A percentile compares a stretch with the other conserved stretches of the same genome.
phyloP scores from a whole-genome alignment of 2,797 vertebrate species.

The Poecile montanus region DNA sequence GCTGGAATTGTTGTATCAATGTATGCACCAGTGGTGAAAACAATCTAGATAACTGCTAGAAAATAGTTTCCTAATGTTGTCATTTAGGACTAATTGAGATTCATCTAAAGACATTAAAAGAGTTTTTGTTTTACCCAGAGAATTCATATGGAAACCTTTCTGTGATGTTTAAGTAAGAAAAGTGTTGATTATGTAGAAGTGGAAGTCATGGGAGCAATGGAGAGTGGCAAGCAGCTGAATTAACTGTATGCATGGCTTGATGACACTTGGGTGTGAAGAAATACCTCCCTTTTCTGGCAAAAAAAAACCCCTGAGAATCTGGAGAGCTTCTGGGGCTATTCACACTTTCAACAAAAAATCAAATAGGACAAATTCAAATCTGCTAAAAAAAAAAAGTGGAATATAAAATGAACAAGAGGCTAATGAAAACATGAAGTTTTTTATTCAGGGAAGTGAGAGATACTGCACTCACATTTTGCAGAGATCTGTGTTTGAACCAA shows the following conservation, averaged over 20 bases:
- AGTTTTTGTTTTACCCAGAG: not conserved
- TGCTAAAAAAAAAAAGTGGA: not conserved
- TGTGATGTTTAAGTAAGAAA: not conserved
- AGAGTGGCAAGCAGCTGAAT: not conserved
- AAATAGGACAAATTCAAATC: not conserved
- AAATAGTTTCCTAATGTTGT: not conserved
- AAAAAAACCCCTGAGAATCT: not conserved
- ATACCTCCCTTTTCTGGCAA: not conserved
- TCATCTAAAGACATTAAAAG: not conserved
- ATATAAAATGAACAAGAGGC: not conserved
- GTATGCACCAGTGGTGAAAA: not conserved
- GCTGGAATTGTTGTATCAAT: not conserved
- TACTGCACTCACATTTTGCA: not conserved
- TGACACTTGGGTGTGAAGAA: not conserved
- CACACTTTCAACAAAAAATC: not conserved
- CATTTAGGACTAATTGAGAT: not conserved
- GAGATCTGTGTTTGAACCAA: not conserved
- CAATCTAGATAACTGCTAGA: not conserved
- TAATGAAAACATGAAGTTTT: not conserved
- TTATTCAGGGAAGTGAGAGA: not conserved
- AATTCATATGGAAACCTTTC: not conserved
- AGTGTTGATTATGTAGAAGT: not conserved
- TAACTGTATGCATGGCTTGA: not conserved
- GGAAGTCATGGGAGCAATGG: not conserved
- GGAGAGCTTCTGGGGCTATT: not conserved